These are phyloP conservation scores for Phoxinus dragarum DNA, from an alignment of 2,797 vertebrate genomes.

Conservation along the genomic window DNA sequence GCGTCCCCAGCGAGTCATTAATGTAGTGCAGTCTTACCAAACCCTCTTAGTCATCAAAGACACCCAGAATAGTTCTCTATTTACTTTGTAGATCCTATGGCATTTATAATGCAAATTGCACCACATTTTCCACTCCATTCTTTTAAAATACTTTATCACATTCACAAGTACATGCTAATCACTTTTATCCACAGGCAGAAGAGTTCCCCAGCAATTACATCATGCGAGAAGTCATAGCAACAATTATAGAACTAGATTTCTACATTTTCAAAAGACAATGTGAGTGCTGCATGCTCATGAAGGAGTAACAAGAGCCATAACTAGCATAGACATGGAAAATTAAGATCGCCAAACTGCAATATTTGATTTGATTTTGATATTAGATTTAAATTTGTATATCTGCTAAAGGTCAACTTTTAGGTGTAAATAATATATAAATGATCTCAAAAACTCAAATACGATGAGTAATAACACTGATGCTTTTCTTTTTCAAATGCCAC, in stretches of 20 bases:
- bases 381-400: not conserved
- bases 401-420: not conserved
- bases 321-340: not conserved
- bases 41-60: slow-evolving; percentile 38
- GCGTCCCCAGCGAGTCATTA: slow-evolving; percentile 2
- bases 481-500: not conserved
- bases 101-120: slow-evolving; percentile 30
- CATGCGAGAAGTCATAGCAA: not conserved
- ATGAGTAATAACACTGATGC: slow-evolving; percentile 1
- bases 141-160: slow-evolving; percentile 15
- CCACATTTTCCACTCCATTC: slow-evolving; percentile 34
- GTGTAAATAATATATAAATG: not conserved
- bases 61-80: slow-evolving; percentile 46
- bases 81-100: slow-evolving; percentile 37
- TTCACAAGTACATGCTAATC: slow-evolving; percentile 10
- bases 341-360: not conserved
- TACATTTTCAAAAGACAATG: not conserved
- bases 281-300: not conserved
- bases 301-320: not conserved
- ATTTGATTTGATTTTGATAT: too few relatives aligned
- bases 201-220: not conserved
- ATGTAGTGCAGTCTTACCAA: slow-evolving; percentile 27
- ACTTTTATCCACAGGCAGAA: slow-evolving; percentile 9
- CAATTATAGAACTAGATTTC: slow-evolving; percentile 1
- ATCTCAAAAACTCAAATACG: not conserved